Base-by-base conservation (phyloP, 2,113 vertebrate genomes). In the Osmerus eperlanus region DNA sequence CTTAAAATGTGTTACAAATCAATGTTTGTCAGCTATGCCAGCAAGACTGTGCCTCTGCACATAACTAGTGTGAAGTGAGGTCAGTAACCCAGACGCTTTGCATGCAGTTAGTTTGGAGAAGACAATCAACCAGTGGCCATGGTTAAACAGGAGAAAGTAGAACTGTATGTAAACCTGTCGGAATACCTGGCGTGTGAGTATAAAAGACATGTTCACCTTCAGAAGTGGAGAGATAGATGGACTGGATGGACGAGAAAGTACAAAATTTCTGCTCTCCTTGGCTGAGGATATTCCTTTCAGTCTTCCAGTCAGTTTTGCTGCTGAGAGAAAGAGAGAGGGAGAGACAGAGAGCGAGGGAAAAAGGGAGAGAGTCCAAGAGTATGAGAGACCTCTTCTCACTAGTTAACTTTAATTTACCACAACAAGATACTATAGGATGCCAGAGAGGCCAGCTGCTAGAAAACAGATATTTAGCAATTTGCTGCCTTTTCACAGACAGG, bases 161-260 rank as follows among this genome's bases (percentile, higher is more conserved):
- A 29, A 51, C 16, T 19, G 14, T 29, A 18, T 3, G 54, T 77
- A 67, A 80, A 81, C 75, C 84, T 51, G 32, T 25, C 78, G 76
- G 71, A 84, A 78, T 89, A 91, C 86, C 88, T 91, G 86, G 80
- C 62, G 71, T 25, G 78, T 77, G 82, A 87, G 64, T 82, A 90
- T 71, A 89, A 89, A 90, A 89, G 87, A 85, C 86, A 89, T 88
- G 86, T 87, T 91, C 87, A 91, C 90, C 90, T 91, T 89, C 84
- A 81, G 85, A 79, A 73, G 72, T 81, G 70, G 65, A 72, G 54
- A 25, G 36, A 71, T 80, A 58, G 13, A 36, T 36, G 32, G 7
- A 47, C 41, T 47, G 41, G 41, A 47, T 0, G 8, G 41, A 47
- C 9, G 41, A 47, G 41, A 47, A 3, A 13, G 55, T 25, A 29